Conservation (phyloP, 2,797 vertebrate genomes). For the Cirrhinus mrigala region DNA sequence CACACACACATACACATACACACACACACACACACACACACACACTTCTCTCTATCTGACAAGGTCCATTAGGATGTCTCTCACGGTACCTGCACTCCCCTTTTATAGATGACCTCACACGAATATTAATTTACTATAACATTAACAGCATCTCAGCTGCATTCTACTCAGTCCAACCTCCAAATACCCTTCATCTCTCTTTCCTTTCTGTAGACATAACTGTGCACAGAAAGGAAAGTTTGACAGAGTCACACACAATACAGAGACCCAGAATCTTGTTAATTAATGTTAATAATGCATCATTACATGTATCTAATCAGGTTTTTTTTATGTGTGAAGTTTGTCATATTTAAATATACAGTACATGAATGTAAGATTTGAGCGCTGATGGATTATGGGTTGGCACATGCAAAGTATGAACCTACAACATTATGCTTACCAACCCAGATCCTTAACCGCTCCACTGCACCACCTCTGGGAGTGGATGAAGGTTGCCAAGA, state of each 20-base stretch:
- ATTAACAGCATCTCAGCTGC: slow-evolving; percentile 78
- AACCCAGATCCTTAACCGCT: background rate
- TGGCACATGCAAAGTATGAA: background rate
- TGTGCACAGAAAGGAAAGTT: background rate
- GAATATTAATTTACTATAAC: slow-evolving; percentile 82
- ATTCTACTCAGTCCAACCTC: slow-evolving; percentile 65
- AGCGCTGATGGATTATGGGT: background rate
- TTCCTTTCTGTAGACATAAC: background rate
- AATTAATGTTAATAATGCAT: background rate
- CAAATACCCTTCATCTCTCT: slow-evolving; percentile 73
- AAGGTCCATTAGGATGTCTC: slow-evolving; percentile 79
- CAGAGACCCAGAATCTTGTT: background rate
- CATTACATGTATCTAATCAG: background rate
- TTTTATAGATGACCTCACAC: slow-evolving; percentile 78
- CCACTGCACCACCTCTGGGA: background rate
- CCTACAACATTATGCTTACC: background rate
- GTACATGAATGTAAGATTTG: background rate
- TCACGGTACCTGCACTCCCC: slow-evolving; percentile 71
- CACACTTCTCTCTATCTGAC: slow-evolving; percentile 62
- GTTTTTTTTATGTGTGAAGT: background rate
- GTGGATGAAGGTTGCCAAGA: background rate
- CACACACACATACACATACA: slow-evolving; percentile 37
- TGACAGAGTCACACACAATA: background rate
- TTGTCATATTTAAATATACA: background rate
- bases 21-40: slow-evolving; percentile 46